Evolutionary conservation across 2,888 invertebrate genomes (phyloP).

Genomic region (Melangyna quadrimaculata): DNA sequence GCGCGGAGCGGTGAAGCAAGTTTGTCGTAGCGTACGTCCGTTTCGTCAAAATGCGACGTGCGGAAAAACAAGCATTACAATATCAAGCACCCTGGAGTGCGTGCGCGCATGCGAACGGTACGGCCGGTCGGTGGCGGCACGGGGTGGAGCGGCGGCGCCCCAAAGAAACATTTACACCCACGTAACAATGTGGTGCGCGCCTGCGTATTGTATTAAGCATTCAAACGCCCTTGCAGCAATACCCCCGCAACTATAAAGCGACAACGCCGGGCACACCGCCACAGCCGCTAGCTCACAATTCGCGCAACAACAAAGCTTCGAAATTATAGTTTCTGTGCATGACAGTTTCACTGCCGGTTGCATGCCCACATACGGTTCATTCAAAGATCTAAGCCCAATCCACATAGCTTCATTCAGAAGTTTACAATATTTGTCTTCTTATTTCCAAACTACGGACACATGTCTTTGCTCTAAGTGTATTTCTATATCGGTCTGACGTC

Average conservation of each 20-base stretch:
- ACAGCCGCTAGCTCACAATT: slow-evolving; percentile 12
- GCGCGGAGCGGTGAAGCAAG: too few relatives aligned
- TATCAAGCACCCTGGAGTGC: slow-evolving; percentile 58
- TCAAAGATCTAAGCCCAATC: slow-evolving; percentile 42
- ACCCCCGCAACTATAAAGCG: slow-evolving; percentile 14
- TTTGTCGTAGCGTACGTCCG: slow-evolving; percentile 52
- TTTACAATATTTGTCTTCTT: slow-evolving; percentile 24
- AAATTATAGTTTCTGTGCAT: slow-evolving; percentile 66
- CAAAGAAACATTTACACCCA: slow-evolving; percentile 70
- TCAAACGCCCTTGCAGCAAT: slow-evolving; percentile 69
- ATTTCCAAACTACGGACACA: slow-evolving; percentile 45
- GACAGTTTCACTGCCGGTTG: slow-evolving; percentile 65
- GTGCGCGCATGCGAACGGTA: slow-evolving; percentile 41
- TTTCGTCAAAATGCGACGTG: slow-evolving; percentile 40
- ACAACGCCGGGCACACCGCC: not conserved
- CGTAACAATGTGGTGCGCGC: slow-evolving; percentile 47
- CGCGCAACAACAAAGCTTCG: slow-evolving; percentile 17
- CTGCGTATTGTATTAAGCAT: slow-evolving; percentile 48
- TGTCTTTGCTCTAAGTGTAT: slow-evolving; percentile 50
- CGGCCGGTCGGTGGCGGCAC: slow-evolving; percentile 1
- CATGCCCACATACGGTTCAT: slow-evolving; percentile 62
- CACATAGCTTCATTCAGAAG: slow-evolving; percentile 57
- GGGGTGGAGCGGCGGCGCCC: slow-evolving; percentile 46
- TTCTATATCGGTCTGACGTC: slow-evolving; percentile 48
- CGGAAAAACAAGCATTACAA: slow-evolving; percentile 21